Percentiles rank a stretch among this genome's conserved stretches.
Evolutionary conservation across 1,140 invertebrate genomes (phyloP).

Genomic region (Rhynchophorus ferrugineus): DNA sequence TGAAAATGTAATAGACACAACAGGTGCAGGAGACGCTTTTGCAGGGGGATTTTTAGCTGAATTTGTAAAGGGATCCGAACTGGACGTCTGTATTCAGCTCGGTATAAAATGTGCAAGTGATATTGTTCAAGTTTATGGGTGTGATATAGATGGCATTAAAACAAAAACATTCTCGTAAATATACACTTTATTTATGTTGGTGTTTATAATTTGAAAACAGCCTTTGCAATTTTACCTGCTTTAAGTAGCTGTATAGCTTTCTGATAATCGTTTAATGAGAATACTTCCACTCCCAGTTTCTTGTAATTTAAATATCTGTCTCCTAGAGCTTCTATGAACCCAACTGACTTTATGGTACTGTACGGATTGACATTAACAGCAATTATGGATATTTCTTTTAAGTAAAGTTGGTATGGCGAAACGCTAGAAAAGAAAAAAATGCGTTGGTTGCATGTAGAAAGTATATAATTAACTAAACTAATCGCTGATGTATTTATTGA

Average conservation of each 20-base stretch:
- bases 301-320: conserved; percentile 52
- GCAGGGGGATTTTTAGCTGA: conserved; percentile 66
- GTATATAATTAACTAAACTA: background rate
- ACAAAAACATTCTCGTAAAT: too few species aligned
- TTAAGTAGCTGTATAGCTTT: conserved; percentile 51
- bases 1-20: conserved; percentile 30
- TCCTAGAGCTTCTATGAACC: conserved; percentile 53
- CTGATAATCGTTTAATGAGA: conserved; percentile 49
- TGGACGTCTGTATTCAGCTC: conserved; percentile 35
- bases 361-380: conserved; percentile 62
- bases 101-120: conserved; percentile 23
- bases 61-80: conserved; percentile 29
- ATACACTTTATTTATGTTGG: too few species aligned
- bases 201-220: conserved; percentile 53
- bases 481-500: too few species aligned
- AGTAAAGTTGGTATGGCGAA: conserved; percentile 51
- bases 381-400: conserved; percentile 55
- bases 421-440: conserved; percentile 43
- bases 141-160: conserved; percentile 47
- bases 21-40: conserved; percentile 70
- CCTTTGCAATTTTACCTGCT: conserved; percentile 55
- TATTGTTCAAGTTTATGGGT: conserved; percentile 20
- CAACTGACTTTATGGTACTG: conserved; percentile 55
- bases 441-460: background rate
- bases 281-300: conserved; percentile 56